Percentiles rank a stretch among this genome's conserved stretches.
phyloP scores from a whole-genome alignment of 2,888 invertebrate species.

The Schizotus pectinicornis region DNA sequence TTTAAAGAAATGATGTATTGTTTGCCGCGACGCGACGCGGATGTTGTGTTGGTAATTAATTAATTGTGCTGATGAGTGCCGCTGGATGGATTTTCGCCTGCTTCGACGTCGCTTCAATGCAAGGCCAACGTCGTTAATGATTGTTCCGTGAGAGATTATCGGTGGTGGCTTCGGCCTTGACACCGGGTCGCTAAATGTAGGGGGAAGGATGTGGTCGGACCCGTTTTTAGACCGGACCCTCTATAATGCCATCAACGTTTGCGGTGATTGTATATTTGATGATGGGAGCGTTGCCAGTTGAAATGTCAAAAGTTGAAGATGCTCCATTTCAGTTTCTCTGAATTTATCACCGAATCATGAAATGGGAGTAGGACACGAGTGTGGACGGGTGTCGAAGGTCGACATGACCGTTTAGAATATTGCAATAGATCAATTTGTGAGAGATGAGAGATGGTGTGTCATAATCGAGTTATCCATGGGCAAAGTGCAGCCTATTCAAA shows the following conservation, averaged over 20 bases:
- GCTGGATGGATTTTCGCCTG: neutral
- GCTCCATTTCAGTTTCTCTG: slow-evolving; percentile 6
- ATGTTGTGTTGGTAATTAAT: neutral
- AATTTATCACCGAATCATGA: neutral
- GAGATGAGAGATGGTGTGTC: too few relatives aligned
- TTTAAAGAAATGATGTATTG: too few relatives aligned
- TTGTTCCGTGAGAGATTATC: slow-evolving; percentile 6
- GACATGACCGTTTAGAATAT: too few relatives aligned
- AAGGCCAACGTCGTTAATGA: neutral
- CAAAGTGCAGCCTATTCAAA: too few relatives aligned
- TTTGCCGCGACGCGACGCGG: too few relatives aligned
- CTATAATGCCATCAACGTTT: neutral
- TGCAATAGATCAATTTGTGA: too few relatives aligned
- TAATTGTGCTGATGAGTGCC: neutral
- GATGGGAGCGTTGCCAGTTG: neutral
- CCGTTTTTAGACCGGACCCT: neutral
- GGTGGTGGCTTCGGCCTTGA: neutral
- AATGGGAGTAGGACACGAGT: too few relatives aligned
- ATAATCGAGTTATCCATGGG: too few relatives aligned
- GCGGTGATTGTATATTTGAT: neutral
- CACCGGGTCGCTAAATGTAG: neutral
- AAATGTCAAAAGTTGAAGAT: slow-evolving; percentile 5
- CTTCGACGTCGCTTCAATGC: too few relatives aligned
- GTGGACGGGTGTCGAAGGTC: too few relatives aligned
- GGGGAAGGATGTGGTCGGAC: neutral